Evolutionary conservation across 2,113 vertebrate genomes (phyloP), one percentile per base, ranked within the genome.

Genomic region (Perognathus longimembris): DNA sequence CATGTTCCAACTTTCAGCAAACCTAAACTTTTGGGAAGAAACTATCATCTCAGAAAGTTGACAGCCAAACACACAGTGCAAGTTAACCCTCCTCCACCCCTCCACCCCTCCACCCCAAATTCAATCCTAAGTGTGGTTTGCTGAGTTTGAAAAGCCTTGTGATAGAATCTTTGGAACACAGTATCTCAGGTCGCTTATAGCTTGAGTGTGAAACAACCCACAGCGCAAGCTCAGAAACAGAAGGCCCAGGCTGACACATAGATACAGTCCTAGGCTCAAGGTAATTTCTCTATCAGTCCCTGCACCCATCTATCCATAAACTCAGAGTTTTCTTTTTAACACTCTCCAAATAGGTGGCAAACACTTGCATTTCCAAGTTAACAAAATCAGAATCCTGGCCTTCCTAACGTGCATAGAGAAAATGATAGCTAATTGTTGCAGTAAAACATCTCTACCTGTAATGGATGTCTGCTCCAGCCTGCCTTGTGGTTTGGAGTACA

Each of bases 1-100:
- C 77, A 79, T 88, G 76, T 89, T 93, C 69, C 83, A 70, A 92
- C 77, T 91, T 96, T 94, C 80, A 89, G 75, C 69, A 95, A 94
- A 94, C 70, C 85, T 77, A 93, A 92, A 78, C 17, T 66, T 85
- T 93, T 30, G 32, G 64, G 61, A 90, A 69, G 34, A 75, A 75
- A 54, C 64, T 74, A 32, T 32, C 61, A 42, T 69, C 71, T 89
- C 30, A 81, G 91, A 86, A 42, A 87, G 73, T 59, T 88, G 89
- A 96, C 92, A 93, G 82, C 50, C 15, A n/a, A 76, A 91, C 64
- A 45, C 30, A 67, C 28, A 88, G 45, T 38, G n/a, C 87, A 64
- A 87, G 18, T 93, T 78, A 74, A 28, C n/a, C n/a, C n/a, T n/a
- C n/a, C n/a, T n/a, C n/a, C n/a, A n/a, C n/a, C n/a, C n/a, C n/a